Conservation (phyloP, 2,888 invertebrate species). For the Notodonta dromedarius region DNA sequence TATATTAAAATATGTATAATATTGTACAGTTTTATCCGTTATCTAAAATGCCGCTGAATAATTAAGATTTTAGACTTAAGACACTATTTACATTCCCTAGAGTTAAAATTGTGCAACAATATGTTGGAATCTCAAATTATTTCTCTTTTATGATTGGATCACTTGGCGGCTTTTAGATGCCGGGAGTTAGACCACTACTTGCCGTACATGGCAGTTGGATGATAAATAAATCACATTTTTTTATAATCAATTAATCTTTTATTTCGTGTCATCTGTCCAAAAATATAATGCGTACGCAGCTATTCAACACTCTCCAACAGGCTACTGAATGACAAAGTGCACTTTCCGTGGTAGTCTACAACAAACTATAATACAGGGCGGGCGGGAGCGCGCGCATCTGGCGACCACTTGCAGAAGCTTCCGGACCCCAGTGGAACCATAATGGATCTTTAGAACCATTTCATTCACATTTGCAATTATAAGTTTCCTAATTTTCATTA, state of each 20-base stretch:
- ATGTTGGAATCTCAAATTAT: background rate
- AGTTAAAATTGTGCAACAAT: background rate
- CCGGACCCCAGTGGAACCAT: too few relatives aligned
- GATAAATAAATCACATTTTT: slow-evolving; percentile 52
- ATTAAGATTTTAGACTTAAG: background rate
- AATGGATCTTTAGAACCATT: too few relatives aligned
- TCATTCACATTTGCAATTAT: too few relatives aligned
- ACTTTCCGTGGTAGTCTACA: slow-evolving; percentile 55
- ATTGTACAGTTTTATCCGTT: slow-evolving; percentile 4
- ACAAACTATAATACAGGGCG: slow-evolving; percentile 50
- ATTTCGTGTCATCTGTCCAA: slow-evolving; percentile 77
- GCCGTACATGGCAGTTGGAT: slow-evolving; percentile 29
- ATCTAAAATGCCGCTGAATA: background rate
- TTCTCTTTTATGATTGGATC: background rate
- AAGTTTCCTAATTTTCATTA: background rate
- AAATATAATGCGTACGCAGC: slow-evolving; percentile 76
- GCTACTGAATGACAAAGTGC: slow-evolving; percentile 71
- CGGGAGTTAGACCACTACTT: background rate
- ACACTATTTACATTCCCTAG: too few relatives aligned
- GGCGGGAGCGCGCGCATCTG: slow-evolving; percentile 17
- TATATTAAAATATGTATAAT: slow-evolving; percentile 21
- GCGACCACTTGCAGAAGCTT: background rate
- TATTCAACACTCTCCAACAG: slow-evolving; percentile 68
- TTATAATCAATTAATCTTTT: slow-evolving; percentile 63
- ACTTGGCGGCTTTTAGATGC: background rate